phyloP scores from a whole-genome alignment of 1,140 invertebrate genomes.

The Pachypsylla venusta region DNA sequence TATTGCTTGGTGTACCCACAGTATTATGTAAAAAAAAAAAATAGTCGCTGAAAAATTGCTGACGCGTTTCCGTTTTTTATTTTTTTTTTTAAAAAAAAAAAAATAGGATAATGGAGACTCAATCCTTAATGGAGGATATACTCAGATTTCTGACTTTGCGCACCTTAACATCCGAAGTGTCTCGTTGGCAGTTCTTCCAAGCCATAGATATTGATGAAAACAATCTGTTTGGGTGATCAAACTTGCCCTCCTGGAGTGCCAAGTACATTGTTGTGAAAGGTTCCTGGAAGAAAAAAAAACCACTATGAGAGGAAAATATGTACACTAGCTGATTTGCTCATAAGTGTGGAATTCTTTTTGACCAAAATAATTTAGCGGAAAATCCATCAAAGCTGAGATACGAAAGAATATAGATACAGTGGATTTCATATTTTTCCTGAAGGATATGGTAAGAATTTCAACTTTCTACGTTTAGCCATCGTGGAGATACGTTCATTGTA shows the following conservation, averaged over 20 bases:
- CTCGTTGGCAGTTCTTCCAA: conserved; percentile 97
- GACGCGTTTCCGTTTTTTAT: background rate
- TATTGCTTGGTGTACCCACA: too few species aligned
- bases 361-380: too few species aligned
- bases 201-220: conserved; percentile 86
- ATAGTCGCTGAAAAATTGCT: background rate
- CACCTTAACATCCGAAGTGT: conserved; percentile 97
- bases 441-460: too few species aligned
- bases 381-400: too few species aligned
- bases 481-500: too few species aligned
- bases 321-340: too few species aligned
- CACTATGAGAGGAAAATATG: too few species aligned
- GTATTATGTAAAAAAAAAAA: background rate
- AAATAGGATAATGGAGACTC: background rate
- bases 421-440: too few species aligned
- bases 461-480: too few species aligned
- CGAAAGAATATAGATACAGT: too few species aligned
- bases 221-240: conserved; percentile 92
- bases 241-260: conserved; percentile 95
- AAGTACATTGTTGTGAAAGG: conserved; percentile 98
- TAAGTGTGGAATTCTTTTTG: too few species aligned
- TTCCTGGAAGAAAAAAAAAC: too few species aligned
- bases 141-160: conserved; percentile 7
- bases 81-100: background rate
- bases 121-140: background rate